These are phyloP conservation scores for Aleiodes testaceus DNA, from an alignment of 2,888 invertebrate species.

Conservation along the genomic window DNA sequence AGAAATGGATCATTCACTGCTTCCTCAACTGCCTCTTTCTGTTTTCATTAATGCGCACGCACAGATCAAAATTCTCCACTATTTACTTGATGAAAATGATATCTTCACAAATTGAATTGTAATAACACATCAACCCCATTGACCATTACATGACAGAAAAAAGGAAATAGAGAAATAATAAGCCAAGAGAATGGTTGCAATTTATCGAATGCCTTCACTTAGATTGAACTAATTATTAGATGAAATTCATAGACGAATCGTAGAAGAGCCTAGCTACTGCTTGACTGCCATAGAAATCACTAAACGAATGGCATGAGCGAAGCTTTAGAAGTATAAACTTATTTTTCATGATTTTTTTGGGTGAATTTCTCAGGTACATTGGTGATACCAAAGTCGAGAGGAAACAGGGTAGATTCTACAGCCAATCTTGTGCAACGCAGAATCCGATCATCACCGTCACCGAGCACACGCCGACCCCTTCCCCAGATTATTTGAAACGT, in stretches of 20 bases:
- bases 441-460: conserved; percentile 98
- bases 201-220: neutral
- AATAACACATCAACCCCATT: neutral
- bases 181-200: neutral
- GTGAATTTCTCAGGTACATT: conserved; percentile 76
- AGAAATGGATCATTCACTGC: neutral
- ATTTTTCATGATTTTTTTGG: neutral
- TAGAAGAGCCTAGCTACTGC: conserved; percentile 22
- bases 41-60: conserved; percentile 9
- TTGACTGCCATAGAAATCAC: conserved; percentile 38
- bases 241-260: conserved; percentile 2
- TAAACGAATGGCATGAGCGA: conserved; percentile 44
- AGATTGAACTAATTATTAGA: neutral
- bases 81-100: neutral
- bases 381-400: conserved; percentile 82
- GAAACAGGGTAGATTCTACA: conserved; percentile 75
- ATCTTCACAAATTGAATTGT: neutral
- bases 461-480: conserved; percentile 94
- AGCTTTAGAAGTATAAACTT: neutral
- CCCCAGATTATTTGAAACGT: conserved; percentile 88
- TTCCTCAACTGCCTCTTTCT: neutral
- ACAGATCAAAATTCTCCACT: neutral
- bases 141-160: neutral
- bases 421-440: conserved; percentile 79
- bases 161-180: neutral